phyloP scores from a whole-genome alignment of 2,797 vertebrate genomes.

The Taenioides sp. region DNA sequence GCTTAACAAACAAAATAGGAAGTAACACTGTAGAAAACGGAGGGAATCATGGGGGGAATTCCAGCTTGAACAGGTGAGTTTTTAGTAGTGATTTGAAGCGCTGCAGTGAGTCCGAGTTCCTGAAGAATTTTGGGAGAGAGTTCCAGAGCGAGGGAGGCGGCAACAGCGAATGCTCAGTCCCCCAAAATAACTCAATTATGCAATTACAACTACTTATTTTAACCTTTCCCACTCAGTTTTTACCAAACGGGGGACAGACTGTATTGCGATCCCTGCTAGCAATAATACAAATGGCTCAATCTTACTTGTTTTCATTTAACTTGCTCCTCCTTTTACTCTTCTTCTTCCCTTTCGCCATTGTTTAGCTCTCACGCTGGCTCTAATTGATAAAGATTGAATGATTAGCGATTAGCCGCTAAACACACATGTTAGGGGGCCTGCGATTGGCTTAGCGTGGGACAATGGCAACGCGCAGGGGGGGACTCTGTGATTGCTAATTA shows the following conservation, averaged over 20 bases:
- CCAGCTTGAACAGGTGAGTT: no score
- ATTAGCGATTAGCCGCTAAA: slow-evolving; percentile 44
- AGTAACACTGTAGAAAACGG: no score
- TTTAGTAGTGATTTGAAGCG: no score
- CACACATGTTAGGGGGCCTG: slow-evolving; percentile 11
- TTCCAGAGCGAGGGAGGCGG: no score
- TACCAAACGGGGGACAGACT: not conserved
- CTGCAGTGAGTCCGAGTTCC: no score
- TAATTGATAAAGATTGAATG: slow-evolving; percentile 62
- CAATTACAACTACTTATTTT: no score
- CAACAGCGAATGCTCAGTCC: no score
- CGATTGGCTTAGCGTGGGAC: slow-evolving; percentile 18
- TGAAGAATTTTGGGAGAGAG: no score
- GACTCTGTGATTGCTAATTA: slow-evolving; percentile 65
- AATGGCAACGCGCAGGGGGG: slow-evolving; percentile 29
- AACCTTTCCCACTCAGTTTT: not conserved
- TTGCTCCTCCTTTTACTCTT: slow-evolving; percentile 25
- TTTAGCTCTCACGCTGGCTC: slow-evolving; percentile 33
- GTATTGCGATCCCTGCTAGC: not conserved
- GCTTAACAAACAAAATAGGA: no score
- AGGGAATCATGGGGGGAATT: no score
- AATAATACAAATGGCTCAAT: not conserved
- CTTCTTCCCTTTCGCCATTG: slow-evolving; percentile 21
- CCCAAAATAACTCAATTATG: no score
- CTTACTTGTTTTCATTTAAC: not conserved